These are phyloP conservation scores for Onthophagus sagittarius DNA, from an alignment of 2,888 invertebrate genomes.

Conservation along the genomic window DNA sequence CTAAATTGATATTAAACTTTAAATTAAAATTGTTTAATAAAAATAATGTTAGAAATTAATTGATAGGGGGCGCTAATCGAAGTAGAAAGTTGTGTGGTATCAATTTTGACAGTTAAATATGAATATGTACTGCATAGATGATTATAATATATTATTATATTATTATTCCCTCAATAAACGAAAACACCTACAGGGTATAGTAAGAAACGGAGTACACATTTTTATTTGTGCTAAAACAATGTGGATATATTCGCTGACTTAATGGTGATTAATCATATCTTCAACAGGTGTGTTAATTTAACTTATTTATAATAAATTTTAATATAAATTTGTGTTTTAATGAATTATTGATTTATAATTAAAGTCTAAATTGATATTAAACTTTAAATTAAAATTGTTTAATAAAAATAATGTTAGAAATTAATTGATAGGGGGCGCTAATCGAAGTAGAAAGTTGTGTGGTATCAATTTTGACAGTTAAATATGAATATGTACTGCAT, in stretches of 20 bases:
- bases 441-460: background rate
- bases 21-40: background rate
- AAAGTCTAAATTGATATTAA: background rate
- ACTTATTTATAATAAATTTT: background rate
- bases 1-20: background rate
- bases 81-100: background rate
- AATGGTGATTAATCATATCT: no score
- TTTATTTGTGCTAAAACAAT: no score
- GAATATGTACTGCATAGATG: no score
- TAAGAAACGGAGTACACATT: no score
- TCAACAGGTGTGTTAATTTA: background rate
- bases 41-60: no score
- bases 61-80: background rate
- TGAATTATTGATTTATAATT: background rate
- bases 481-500: slow-evolving; percentile 28
- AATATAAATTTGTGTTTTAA: background rate
- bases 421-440: background rate
- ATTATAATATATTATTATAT: no score
- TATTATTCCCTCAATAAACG: no score
- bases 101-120: slow-evolving; percentile 1
- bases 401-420: no score
- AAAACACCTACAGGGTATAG: no score
- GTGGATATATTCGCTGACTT: no score
- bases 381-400: background rate
- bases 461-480: background rate